Base-by-base conservation (phyloP, 1,140 invertebrate species). In the Scaptodrosophila lebanonensis region DNA sequence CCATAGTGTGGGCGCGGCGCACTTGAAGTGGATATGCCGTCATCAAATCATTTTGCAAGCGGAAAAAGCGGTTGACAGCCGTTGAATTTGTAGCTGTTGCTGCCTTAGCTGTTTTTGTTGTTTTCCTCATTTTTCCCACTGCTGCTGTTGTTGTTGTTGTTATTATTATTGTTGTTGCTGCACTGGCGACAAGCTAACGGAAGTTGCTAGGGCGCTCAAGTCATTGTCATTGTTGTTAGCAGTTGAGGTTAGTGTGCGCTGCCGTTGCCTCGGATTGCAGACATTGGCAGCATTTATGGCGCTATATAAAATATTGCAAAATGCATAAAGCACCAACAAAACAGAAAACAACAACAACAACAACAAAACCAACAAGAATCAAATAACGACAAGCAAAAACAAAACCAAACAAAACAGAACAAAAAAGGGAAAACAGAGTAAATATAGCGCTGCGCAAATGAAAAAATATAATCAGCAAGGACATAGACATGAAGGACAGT, bases 41-140 rank as follows among this genome's bases (percentile, higher is more conserved):
- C 73, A 84, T 79, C 79, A 84, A 84, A 84, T 84, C 73, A 84
- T 75, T 84, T 84, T 75, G 70, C 75, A 63, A 75, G 76, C 75
- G 75, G 75, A 79, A 82, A 75, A 69, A 65, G 57, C 69, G 70
- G 70, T 82, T 36, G 61, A 40, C 40, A 48, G 35, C 11, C 56
- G 38, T 52, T 38, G 30, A 60, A 60, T 48, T 53, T 45, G 52
- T 25, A 44, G 44, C 38, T n/a, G n/a, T n/a, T n/a, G n/a, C n/a
- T n/a, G n/a, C n/a, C n/a, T n/a, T n/a, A n/a, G n/a, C n/a, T n/a
- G n/a, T n/a, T n/a, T n/a, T n/a, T n/a, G n/a, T n/a, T n/a, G n/a
- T n/a, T n/a, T n/a, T n/a, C n/a, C n/a, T n/a, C n/a, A n/a, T n/a
- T n/a, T n/a, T n/a, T n/a, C n/a, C n/a, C n/a, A n/a, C n/a, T n/a